Base-by-base conservation (phyloP, 2,797 vertebrate genomes). In the Myripristis murdjan region DNA sequence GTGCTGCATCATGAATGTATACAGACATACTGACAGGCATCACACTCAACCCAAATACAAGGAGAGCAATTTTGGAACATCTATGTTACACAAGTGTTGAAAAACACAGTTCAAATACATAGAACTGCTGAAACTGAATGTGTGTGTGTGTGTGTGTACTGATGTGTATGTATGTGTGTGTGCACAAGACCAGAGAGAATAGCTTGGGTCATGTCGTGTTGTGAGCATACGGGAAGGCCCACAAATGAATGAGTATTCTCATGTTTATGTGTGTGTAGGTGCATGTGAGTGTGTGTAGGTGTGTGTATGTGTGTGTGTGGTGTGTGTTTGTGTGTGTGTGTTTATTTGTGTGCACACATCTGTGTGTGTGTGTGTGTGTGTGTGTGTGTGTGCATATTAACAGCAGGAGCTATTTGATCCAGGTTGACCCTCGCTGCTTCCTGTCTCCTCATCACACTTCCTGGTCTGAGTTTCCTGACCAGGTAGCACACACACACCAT, bases 391-490 rank as follows among this genome's bases (percentile, higher is more conserved):
- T 16, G 52, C 35, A 37, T 28, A 52, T 12, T 55, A 74, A 41
- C 76, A 43, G 43, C 76, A 75, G 83, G 75, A 84, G 82, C 66
- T 43, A 47, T 87, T 87, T 90, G 83, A 91, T 86, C 84, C 84
- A 66, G 46, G 3, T 86, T 91, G 84, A 90, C 87, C 87, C 75
- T 81, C 71, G 37, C 12, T 37, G 35, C 69, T 81, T 77, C 60
- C 49, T 58, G 65, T 61, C 15, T 70, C 68, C 59, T 77, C 24
- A 58, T 55, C 48, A 60, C 68, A 26, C 48, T 52, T 69, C 33
- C 68, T 56, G 67, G 64, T 67, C 48, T 22, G 24, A 66, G 72
- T 58, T 60, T 82, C 60, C 59, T 56, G 59, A 70, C 49, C 75
- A 78, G 74, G 64, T 70, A 83, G 49, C 23, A 18, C 55, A 65